Conservation (phyloP, 2,113 vertebrate species). For the Crotalus tigris region DNA sequence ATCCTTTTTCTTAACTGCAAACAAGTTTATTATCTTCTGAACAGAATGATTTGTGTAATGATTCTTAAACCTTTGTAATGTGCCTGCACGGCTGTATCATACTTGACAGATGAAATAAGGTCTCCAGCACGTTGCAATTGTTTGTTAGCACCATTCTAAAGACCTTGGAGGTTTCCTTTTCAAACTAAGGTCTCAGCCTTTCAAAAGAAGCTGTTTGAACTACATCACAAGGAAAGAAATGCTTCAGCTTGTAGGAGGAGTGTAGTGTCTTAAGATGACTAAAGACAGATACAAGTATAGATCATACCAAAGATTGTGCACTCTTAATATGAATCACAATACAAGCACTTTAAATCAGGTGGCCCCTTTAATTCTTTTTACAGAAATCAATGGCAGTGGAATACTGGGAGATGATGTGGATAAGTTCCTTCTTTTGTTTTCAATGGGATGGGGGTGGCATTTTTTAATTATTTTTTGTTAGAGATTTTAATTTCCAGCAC, state of each 20-base stretch:
- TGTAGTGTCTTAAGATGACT: neutral
- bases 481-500: neutral
- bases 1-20: conserved; percentile 6
- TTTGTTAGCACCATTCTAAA: neutral
- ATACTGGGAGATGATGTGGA: neutral
- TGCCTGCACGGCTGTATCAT: neutral
- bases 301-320: neutral
- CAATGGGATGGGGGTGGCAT: neutral
- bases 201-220: neutral
- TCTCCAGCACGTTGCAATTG: neutral
- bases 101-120: neutral
- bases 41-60: neutral
- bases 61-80: neutral
- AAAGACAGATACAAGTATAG: neutral
- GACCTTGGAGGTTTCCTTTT: neutral
- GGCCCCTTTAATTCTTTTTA: neutral
- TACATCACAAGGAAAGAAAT: neutral
- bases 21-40: conserved; percentile 37
- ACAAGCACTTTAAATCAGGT: neutral
- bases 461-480: neutral
- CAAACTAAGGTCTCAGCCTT: neutral
- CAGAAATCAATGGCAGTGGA: neutral
- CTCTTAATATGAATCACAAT: neutral
- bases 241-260: neutral
- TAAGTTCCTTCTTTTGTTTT: neutral